These are phyloP conservation scores for Drosophila formosana DNA, from an alignment of 2,888 invertebrate genomes.

Conservation along the genomic window DNA sequence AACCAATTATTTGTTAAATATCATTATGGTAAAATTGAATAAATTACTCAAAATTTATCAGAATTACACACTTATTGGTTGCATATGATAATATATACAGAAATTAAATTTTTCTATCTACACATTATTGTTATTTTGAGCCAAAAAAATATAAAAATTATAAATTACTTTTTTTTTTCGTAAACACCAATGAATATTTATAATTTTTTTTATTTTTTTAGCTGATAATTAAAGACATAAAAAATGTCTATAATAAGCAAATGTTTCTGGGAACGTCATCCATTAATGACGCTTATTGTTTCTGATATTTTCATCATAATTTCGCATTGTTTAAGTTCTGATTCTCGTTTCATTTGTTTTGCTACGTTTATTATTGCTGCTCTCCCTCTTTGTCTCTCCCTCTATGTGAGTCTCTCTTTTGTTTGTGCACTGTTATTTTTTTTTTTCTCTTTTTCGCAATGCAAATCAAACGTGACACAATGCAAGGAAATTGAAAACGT, in stretches of 20 bases:
- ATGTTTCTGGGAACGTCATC: not conserved
- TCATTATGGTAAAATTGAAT: too few relatives aligned
- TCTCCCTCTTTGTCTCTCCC: not conserved
- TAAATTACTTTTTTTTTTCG: too few relatives aligned
- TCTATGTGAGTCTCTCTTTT: constrained; percentile 1
- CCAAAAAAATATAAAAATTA: too few relatives aligned
- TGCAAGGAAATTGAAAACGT: constrained; percentile 76
- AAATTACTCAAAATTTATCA: too few relatives aligned
- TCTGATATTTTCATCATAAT: constrained; percentile 3
- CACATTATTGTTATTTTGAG: too few relatives aligned
- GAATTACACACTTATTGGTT: too few relatives aligned
- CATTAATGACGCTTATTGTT: not conserved
- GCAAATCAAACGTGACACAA: constrained; percentile 77
- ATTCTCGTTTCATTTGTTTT: constrained; percentile 16
- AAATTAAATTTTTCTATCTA: too few relatives aligned
- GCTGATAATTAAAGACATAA: too few relatives aligned
- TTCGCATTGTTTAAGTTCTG: constrained; percentile 3
- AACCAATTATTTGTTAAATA: not conserved
- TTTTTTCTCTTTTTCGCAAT: constrained; percentile 34
- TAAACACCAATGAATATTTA: too few relatives aligned
- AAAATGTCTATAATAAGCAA: too few relatives aligned
- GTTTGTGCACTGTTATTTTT: constrained; percentile 19
- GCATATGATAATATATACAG: too few relatives aligned
- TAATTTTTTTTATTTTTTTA: too few relatives aligned
- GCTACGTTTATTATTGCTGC: constrained; percentile 7